A percentile compares a stretch with the other conserved stretches of the same genome.
phyloP scores from a whole-genome alignment of 2,797 vertebrate species.

The Tokudaia tokunoshimensis region DNA sequence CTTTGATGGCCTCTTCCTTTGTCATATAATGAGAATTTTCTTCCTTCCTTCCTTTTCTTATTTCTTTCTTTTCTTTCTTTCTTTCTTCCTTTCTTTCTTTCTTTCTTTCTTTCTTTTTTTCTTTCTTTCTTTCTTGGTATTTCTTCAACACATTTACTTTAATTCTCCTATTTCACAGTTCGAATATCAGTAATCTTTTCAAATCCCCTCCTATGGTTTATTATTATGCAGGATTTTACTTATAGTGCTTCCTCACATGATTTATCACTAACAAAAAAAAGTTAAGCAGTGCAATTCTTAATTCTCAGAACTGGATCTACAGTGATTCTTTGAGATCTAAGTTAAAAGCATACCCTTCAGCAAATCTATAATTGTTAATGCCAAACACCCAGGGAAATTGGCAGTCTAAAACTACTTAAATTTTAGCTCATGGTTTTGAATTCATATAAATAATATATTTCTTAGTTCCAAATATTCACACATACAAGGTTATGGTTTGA shows the following conservation, averaged over 20 bases:
- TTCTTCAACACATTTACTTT: neutral
- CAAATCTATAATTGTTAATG: conserved; percentile 7
- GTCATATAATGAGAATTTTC: neutral
- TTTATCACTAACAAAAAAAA: conserved; percentile 18
- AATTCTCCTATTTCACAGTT: conserved; percentile 16
- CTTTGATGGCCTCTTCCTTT: conserved; percentile 3
- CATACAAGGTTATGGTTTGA: neutral
- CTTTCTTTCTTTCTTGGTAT: neutral
- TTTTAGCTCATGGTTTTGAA: conserved; percentile 6
- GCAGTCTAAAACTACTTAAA: neutral
- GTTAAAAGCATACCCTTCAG: neutral
- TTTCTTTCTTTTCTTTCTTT: too few relatives aligned
- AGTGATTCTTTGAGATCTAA: neutral
- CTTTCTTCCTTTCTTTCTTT: rapidly evolving
- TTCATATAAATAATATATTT: conserved; percentile 14
- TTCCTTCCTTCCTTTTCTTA: rapidly evolving
- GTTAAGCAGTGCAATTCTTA: neutral
- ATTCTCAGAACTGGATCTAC: neutral
- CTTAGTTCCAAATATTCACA: neutral
- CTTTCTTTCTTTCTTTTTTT: neutral
- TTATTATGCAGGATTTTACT: neutral
- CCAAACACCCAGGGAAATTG: neutral
- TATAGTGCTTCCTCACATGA: neutral
- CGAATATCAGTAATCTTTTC: neutral
- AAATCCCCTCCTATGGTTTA: neutral